A percentile compares a stretch with the other conserved stretches of the same genome.
Evolutionary conservation across 2,888 invertebrate species (phyloP).

Genomic region (Dastarcus helophoroides): DNA sequence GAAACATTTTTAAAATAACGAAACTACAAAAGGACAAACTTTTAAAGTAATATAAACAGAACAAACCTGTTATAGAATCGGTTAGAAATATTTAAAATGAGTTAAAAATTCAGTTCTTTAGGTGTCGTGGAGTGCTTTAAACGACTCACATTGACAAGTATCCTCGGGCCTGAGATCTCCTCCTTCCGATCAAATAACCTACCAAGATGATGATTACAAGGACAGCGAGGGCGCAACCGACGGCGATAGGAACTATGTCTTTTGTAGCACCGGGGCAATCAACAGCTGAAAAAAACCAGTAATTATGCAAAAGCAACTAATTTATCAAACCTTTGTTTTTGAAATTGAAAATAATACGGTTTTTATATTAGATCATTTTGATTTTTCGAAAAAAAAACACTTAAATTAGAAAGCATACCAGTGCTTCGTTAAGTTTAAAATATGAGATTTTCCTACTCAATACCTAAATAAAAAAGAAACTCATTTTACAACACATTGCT

Average conservation of each 20-base stretch:
- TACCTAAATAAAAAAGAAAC: too few species aligned
- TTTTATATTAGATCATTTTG: not conserved
- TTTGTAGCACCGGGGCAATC: slow-evolving; percentile 64
- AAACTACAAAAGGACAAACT: too few species aligned
- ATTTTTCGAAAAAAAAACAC: not conserved
- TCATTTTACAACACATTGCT: too few species aligned
- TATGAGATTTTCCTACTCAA: too few species aligned
- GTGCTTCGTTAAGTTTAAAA: too few species aligned
- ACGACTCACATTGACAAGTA: slow-evolving; percentile 74
- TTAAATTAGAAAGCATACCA: too few species aligned
- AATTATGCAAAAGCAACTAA: too few species aligned
- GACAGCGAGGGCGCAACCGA: slow-evolving; percentile 84
- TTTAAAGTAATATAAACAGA: too few species aligned
- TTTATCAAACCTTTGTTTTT: slow-evolving; percentile 1
- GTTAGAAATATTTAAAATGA: too few species aligned
- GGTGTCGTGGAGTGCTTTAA: slow-evolving; percentile 22
- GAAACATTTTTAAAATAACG: too few species aligned
- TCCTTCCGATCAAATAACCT: slow-evolving; percentile 86
- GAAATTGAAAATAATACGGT: not conserved
- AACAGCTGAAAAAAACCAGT: slow-evolving; percentile 41
- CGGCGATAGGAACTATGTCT: slow-evolving; percentile 93
- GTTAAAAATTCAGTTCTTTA: too few species aligned
- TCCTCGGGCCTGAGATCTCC: slow-evolving; percentile 69
- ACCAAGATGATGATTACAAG: slow-evolving; percentile 84
- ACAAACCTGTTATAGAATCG: too few species aligned